Evolutionary conservation across 2,797 vertebrate species (phyloP).

Genomic region (Eospalax fontanierii): DNA sequence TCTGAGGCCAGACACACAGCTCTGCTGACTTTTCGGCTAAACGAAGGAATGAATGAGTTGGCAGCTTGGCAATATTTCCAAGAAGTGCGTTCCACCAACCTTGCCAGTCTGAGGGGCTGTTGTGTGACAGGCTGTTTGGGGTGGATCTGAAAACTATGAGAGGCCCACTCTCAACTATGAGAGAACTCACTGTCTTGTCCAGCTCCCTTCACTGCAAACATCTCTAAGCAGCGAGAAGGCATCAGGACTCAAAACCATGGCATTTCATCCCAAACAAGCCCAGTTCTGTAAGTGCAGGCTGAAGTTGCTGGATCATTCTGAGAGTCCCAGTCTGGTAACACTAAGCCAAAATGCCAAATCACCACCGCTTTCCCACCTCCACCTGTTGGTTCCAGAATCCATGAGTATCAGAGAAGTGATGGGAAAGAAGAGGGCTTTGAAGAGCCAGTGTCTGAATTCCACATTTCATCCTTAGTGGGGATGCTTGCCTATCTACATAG

Average conservation of each 20-base stretch:
- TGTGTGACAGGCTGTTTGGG: neutral
- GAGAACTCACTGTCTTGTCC: neutral
- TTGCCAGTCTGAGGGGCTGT: neutral
- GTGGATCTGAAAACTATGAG: neutral
- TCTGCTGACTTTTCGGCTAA: neutral
- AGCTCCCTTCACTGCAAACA: neutral
- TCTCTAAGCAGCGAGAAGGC: no score
- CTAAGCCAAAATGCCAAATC: neutral
- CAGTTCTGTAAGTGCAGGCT: rapidly evolving
- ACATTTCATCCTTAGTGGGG: neutral
- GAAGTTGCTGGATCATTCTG: neutral
- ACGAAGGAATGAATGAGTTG: neutral
- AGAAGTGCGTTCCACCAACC: neutral
- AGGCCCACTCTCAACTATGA: neutral
- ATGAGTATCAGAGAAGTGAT: rapidly evolving
- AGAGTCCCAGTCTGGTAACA: neutral
- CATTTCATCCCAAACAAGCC: neutral
- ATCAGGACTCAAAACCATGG: neutral
- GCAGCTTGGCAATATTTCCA: neutral
- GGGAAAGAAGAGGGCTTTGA: rapidly evolving
- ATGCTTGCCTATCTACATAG: rapidly evolving
- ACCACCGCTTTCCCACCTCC: no score
- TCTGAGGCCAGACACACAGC: neutral
- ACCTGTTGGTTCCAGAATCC: neutral
- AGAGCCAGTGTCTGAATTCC: neutral